Evolutionary conservation across 2,797 vertebrate species (phyloP).

Genomic region (Acridotheres tristis): DNA sequence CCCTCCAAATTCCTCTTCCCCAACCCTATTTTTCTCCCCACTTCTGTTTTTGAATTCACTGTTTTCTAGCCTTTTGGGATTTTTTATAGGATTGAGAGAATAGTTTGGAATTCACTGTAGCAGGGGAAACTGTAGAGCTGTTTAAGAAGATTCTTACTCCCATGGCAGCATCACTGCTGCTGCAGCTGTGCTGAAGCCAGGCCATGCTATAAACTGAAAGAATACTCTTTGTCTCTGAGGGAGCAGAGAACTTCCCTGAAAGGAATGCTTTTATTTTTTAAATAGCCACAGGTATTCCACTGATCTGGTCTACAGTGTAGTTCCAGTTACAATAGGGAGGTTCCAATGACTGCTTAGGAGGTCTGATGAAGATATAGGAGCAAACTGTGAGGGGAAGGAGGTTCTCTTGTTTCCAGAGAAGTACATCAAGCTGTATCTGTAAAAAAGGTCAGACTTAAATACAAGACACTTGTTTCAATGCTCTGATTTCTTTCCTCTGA

Average conservation of each 20-base stretch:
- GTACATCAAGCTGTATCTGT: background rate
- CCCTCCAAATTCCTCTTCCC: background rate
- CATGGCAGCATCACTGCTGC: background rate
- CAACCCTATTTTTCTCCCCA: rapidly evolving
- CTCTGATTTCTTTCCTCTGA: background rate
- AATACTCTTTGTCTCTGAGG: background rate
- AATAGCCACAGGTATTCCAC: background rate
- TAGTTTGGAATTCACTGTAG: background rate
- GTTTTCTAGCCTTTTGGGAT: background rate
- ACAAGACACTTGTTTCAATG: background rate
- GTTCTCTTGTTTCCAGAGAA: background rate
- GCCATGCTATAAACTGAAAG: background rate
- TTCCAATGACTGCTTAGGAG: background rate
- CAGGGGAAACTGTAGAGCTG: background rate
- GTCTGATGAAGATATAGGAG: background rate
- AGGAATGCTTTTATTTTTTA: background rate
- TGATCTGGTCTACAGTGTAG: background rate
- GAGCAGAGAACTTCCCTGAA: background rate
- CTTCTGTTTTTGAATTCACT: background rate
- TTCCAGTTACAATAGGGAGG: background rate
- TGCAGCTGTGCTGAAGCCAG: background rate
- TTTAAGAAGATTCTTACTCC: background rate
- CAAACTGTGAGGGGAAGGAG: background rate
- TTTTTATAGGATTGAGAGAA: background rate
- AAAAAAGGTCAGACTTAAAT: background rate